Base-by-base conservation (phyloP, 2,113 vertebrate genomes). In the Synchiropus splendidus region DNA sequence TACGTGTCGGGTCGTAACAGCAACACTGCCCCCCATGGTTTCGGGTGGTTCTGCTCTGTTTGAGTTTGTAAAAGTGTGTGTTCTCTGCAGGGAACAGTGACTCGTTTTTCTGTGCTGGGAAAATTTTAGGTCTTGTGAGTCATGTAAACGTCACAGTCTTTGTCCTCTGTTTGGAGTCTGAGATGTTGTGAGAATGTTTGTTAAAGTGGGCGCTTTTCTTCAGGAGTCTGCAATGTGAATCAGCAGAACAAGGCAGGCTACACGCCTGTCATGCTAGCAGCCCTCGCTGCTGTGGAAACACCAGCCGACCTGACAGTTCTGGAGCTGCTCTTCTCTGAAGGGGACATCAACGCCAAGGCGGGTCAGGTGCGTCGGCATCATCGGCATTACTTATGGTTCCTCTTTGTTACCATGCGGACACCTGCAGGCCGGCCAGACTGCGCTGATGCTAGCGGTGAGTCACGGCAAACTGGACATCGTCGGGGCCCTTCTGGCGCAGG, bases 171-270 rank as follows among this genome's bases (percentile, higher is more conserved):
- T n/a, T n/a, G n/a, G n/a, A n/a, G n/a, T n/a, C n/a, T n/a, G n/a
- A n/a, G n/a, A n/a, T n/a, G n/a, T n/a, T n/a, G n/a, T n/a, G n/a
- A n/a, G 4, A 39, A 6, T 18, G 38, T 21, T 2, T 12, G 1
- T n/a, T 9, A 9, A 40, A 18, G 21, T 2, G 16, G 27, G n/a
- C 10, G 9, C 6, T 21, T 18, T 16, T 30, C 12, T 64, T 42
- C 83, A 99, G 95, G 89, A 13, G 87, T 92, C 71, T 99, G 93
- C 48, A 89, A 94, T 0, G 88, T 92, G 49, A 85, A 97, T 58
- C 89, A 92, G 37, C 93, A 96, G 83, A 99, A 99, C 84, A 89
- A 92, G 63, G 95, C 95, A 0, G 95, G 95, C 14, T 99, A 98
- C 64, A 97, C 94, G 0, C 88, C 95, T 51, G 90, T 99, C 76